Conservation (phyloP, 2,888 invertebrate genomes). For the Clivina fossor region DNA sequence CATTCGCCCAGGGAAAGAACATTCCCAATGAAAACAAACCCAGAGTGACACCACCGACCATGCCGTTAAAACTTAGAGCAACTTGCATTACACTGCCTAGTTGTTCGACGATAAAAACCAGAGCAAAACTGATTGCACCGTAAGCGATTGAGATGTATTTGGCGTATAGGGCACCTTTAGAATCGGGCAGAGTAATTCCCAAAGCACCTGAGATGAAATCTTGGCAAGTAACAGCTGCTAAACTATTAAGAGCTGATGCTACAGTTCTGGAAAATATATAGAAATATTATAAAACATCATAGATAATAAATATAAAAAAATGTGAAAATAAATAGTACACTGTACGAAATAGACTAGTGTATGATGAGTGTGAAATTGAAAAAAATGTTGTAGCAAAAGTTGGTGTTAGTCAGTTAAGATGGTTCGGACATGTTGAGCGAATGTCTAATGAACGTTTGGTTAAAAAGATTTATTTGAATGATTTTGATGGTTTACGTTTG, state of each 20-base stretch:
- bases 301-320: neutral
- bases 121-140: slow-evolving; percentile 64
- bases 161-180: slow-evolving; percentile 74
- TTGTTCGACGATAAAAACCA: slow-evolving; percentile 83
- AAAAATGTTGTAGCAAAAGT: no score
- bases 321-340: no score
- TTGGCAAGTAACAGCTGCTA: slow-evolving; percentile 88
- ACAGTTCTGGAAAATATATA: slow-evolving; percentile 71
- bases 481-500: no score
- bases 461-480: no score
- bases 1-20: slow-evolving; percentile 85
- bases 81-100: slow-evolving; percentile 88
- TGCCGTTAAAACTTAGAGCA: slow-evolving; percentile 84
- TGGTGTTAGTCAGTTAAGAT: no score
- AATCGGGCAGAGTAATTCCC: slow-evolving; percentile 69
- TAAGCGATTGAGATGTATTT: slow-evolving; percentile 70
- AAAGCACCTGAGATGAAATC: slow-evolving; percentile 78
- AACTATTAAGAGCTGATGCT: slow-evolving; percentile 90
- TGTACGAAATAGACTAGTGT: no score
- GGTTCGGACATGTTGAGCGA: no score
- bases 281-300: slow-evolving; percentile 26
- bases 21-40: slow-evolving; percentile 88
- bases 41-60: slow-evolving; percentile 84
- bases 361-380: no score
- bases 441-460: no score